phyloP scores from a whole-genome alignment of 2,113 vertebrate species.

The Fulica atra region DNA sequence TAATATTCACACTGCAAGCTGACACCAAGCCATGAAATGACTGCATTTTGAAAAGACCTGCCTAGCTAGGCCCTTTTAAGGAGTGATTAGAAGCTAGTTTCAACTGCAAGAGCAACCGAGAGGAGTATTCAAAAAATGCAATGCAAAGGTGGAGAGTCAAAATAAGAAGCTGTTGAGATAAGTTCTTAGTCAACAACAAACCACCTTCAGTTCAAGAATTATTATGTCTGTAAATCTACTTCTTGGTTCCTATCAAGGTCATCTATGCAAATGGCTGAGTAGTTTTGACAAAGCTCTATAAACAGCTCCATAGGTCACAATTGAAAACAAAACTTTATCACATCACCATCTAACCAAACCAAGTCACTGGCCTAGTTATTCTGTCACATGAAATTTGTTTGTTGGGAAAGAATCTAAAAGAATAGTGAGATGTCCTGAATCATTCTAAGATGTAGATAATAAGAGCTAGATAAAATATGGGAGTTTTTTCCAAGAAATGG shows the following conservation, averaged over 20 bases:
- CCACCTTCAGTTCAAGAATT: not conserved
- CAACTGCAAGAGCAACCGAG: not conserved
- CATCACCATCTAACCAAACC: not conserved
- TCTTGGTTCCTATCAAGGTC: not conserved
- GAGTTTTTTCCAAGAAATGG: not conserved
- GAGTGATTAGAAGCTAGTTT: not conserved
- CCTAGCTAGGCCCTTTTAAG: not conserved
- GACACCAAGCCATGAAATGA: rapidly evolving
- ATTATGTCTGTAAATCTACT: not conserved
- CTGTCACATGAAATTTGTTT: not conserved
- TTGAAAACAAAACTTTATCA: not conserved
- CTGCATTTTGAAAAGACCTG: not conserved
- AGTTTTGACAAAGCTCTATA: not conserved
- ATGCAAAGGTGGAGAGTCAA: not conserved
- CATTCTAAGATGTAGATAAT: not conserved
- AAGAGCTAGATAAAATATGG: not conserved
- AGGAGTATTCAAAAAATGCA: not conserved
- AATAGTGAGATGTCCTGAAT: not conserved
- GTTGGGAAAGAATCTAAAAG: not conserved
- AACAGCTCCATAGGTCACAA: not conserved
- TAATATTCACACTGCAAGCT: not conserved
- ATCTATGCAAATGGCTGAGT: not conserved
- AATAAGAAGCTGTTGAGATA: not conserved
- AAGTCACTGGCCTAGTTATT: not conserved
- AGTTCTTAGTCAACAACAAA: not conserved